phyloP scores from a whole-genome alignment of 92 coral and sea anemone genomes.

The Heliopora coerulea region DNA sequence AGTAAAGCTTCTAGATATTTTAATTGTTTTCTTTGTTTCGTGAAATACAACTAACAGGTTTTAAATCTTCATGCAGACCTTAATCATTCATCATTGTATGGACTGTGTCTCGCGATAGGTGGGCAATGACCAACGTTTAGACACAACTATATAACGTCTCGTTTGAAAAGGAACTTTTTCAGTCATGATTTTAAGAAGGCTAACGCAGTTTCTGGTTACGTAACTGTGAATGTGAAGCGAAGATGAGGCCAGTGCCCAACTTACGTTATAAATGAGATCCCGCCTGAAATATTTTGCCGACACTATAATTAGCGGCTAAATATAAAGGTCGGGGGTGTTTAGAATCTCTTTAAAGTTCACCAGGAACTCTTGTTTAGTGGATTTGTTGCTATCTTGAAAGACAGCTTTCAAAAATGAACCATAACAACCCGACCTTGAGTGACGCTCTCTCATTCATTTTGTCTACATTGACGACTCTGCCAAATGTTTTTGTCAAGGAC shows the following conservation, averaged over 20 bases:
- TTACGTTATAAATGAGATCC: neutral
- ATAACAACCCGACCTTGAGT: neutral
- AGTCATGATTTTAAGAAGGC: neutral
- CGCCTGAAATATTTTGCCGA: constrained; percentile 22
- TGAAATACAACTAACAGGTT: constrained; percentile 6
- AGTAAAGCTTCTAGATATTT: constrained; percentile 9
- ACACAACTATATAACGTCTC: neutral
- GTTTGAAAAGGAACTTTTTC: neutral
- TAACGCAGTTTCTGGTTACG: neutral
- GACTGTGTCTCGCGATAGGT: neutral
- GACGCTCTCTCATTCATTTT: constrained; percentile 9
- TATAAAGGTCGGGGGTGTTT: constrained; percentile 17
- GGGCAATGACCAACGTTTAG: neutral
- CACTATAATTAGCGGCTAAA: constrained; percentile 41
- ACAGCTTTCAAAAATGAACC: neutral
- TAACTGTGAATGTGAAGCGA: too few species aligned
- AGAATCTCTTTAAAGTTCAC: neutral
- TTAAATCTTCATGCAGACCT: constrained; percentile 6
- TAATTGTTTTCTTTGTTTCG: constrained; percentile 18
- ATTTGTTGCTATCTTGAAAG: neutral
- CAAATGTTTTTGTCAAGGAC: constrained; percentile 23
- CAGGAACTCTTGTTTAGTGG: neutral
- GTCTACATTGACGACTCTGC: constrained; percentile 7
- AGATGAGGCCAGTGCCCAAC: neutral
- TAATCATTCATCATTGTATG: neutral